Conservation (phyloP, 2,113 vertebrate species). For the Geococcyx californianus region DNA sequence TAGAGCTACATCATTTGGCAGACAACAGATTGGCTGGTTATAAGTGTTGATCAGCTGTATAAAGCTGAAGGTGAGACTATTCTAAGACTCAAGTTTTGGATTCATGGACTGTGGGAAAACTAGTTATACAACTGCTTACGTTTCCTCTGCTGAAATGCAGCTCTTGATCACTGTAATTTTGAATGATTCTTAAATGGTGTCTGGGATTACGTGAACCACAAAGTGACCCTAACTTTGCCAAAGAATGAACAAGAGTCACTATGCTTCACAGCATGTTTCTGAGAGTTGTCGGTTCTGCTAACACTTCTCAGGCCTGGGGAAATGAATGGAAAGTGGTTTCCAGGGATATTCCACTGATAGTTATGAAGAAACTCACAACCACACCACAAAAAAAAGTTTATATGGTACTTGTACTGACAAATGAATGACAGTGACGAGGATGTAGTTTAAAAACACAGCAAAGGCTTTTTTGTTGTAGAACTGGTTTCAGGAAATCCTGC, state of each 20-base stretch:
- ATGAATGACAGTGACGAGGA: neutral
- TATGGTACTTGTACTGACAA: neutral
- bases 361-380: neutral
- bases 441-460: neutral
- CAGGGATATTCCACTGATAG: neutral
- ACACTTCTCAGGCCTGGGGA: neutral
- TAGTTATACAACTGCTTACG: neutral
- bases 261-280: neutral
- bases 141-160: constrained; percentile 6
- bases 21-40: neutral
- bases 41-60: neutral
- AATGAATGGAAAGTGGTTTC: neutral
- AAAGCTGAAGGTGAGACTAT: neutral
- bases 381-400: neutral
- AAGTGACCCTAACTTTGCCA: neutral
- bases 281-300: neutral
- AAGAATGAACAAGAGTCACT: neutral
- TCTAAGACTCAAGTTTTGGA: neutral
- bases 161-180: constrained; percentile 36
- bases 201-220: neutral
- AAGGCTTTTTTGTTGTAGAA: neutral
- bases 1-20: neutral
- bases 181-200: neutral
- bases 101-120: constrained; percentile 34
- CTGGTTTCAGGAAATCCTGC: neutral